These are phyloP conservation scores for Helogale parvula DNA, from an alignment of 2,113 vertebrate species.

Conservation along the genomic window DNA sequence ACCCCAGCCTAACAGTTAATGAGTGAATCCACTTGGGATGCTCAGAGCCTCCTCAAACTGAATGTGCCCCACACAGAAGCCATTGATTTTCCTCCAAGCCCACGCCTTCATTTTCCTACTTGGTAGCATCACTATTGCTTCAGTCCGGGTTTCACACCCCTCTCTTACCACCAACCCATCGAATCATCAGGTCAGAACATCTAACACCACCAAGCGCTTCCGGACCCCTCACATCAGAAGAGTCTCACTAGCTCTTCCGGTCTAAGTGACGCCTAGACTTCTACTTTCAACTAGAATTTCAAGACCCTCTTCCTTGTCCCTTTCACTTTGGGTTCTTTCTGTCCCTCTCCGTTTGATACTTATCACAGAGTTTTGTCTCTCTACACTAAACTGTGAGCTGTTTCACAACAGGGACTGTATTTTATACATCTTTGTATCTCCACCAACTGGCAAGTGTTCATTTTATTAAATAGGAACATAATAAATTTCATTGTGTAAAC, in stretches of 20 bases:
- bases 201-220: neutral
- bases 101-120: neutral
- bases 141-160: no score
- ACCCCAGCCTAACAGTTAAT: neutral
- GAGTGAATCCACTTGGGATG: neutral
- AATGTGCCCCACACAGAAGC: neutral
- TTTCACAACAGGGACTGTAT: neutral
- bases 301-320: neutral
- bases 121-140: neutral
- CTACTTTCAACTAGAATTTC: neutral
- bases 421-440: neutral
- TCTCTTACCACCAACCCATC: neutral
- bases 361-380: neutral
- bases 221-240: neutral
- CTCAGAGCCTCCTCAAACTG: neutral
- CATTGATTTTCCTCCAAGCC: neutral
- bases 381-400: neutral
- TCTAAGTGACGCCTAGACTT: neutral
- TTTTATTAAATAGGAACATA: conserved; percentile 24
- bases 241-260: neutral
- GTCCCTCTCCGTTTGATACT: neutral
- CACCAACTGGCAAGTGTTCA: neutral
- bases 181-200: neutral
- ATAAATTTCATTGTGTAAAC: neutral
- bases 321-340: neutral